Percentiles rank a stretch among this genome's conserved stretches.
Evolutionary conservation across 2,797 vertebrate genomes (phyloP).

Genomic region (Eulemur coronatus): DNA sequence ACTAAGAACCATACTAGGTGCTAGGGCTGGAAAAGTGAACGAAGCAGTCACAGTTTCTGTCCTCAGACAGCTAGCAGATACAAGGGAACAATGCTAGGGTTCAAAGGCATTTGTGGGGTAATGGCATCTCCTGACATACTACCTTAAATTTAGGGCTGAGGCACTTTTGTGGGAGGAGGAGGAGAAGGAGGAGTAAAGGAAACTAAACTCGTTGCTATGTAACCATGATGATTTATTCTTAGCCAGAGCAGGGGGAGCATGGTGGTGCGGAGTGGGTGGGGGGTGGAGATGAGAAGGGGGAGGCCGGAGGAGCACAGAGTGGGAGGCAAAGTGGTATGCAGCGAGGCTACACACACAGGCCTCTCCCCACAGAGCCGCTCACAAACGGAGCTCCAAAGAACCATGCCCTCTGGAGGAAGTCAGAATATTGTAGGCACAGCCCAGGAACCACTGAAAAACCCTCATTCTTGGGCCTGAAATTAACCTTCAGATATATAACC

Average conservation of each 20-base stretch:
- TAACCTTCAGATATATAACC: constrained; percentile 45
- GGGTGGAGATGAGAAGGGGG: constrained; percentile 13
- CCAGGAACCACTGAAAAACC: neutral
- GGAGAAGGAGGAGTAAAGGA: constrained; percentile 68
- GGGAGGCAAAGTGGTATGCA: constrained; percentile 40
- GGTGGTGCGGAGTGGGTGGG: constrained; percentile 30
- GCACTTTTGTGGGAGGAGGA: constrained; percentile 69
- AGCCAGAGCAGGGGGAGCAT: constrained; percentile 57
- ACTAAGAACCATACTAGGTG: neutral
- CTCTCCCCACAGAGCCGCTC: neutral
- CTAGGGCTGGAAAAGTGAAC: neutral
- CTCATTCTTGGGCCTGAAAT: constrained; percentile 37
- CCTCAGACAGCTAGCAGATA: neutral
- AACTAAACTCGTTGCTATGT: constrained; percentile 77
- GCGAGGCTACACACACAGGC: constrained; percentile 8
- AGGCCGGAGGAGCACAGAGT: neutral
- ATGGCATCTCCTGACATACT: constrained; percentile 60
- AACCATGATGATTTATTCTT: constrained; percentile 77
- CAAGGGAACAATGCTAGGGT: neutral
- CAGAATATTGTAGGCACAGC: neutral
- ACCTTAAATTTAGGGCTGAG: constrained; percentile 77
- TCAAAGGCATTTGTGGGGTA: constrained; percentile 28
- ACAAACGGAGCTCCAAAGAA: neutral
- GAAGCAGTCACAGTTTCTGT: neutral
- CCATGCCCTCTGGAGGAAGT: neutral